phyloP scores from a whole-genome alignment of 2,113 vertebrate species.

The Platysternon megacephalum region DNA sequence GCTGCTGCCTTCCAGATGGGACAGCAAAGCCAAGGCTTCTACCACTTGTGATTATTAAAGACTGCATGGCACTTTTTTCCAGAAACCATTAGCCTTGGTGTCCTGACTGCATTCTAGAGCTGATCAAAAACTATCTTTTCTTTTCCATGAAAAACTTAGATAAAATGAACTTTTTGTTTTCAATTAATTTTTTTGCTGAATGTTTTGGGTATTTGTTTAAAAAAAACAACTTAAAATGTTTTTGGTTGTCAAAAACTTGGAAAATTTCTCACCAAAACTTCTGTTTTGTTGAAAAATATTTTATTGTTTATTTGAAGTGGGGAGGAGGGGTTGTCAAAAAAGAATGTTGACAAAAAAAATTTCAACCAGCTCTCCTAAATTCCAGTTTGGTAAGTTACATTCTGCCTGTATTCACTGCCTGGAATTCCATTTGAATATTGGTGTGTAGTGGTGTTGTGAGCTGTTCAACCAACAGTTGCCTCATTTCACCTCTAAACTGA shows the following conservation, averaged over 20 bases:
- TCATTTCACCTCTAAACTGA: slow-evolving; percentile 7
- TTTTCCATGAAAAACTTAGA: background rate
- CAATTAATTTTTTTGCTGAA: background rate
- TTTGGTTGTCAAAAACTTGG: background rate
- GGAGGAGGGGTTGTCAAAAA: background rate
- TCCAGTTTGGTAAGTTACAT: slow-evolving; percentile 21
- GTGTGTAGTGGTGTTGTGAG: background rate
- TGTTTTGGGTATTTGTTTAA: background rate
- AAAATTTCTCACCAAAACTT: background rate
- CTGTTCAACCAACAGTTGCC: background rate
- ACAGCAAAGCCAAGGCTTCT: background rate
- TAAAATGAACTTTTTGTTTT: background rate
- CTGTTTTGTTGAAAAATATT: background rate
- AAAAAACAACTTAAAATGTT: background rate
- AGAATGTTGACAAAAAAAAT: background rate
- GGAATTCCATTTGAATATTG: background rate
- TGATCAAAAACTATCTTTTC: background rate
- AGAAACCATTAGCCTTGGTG: background rate
- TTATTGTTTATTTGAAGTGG: background rate
- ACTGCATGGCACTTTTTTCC: background rate
- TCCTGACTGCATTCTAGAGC: fast-evolving
- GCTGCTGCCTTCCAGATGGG: fast-evolving
- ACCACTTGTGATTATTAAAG: background rate
- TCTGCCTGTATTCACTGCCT: slow-evolving; percentile 7
- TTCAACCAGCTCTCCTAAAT: background rate